Evolutionary conservation across 2,888 invertebrate species (phyloP), one percentile per base, ranked within the genome.

Genomic region (Oscheius sp.): DNA sequence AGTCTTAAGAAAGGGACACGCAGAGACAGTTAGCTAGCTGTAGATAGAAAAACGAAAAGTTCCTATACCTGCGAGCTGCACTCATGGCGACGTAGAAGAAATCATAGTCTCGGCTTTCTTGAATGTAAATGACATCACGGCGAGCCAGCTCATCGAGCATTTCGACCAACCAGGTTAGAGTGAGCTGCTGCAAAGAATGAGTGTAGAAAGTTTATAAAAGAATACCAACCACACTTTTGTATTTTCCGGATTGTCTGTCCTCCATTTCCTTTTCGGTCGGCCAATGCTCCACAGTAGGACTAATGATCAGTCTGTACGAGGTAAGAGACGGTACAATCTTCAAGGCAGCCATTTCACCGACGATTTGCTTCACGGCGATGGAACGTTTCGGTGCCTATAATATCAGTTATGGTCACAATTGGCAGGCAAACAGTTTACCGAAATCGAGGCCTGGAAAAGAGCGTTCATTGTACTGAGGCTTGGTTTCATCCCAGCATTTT

Each of bases 291-390:
- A 82, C 68, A 0, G 82, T 21, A 4, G 71, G 73, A n/a, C 75
- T 74, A 33, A 80, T 5, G 50, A 83, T 74, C 9, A 76, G 2
- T 35, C 75, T 63, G 65, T 77, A 85, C 1, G 76, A 78, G 21
- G 80, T 70, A 35, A 86, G 76, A 9, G 78, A 76, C 13, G 85
- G 83, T 50, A 77, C 63, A 9, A 81, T 60, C 13, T 73, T 76
- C 2, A 72, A 11, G 4, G 42, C 59, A 10, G 55, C 75, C 84
- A 86, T 84, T 78, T 86, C 85, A 32, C 78, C 82, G 29, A 85
- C 59, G 4, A 82, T 53, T 37, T 71, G 57, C 9, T 75, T 51
- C 32, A 81, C 70, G 10, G 81, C 71, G 3, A 73, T 55, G 9
- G 68, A 32, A 21, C 78, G 68, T 65, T 37, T 11, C 10, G 4